A percentile compares a stretch with the other conserved stretches of the same genome.
Conservation (phyloP, 2,888 invertebrate genomes). For the Pandemis heparana region DNA sequence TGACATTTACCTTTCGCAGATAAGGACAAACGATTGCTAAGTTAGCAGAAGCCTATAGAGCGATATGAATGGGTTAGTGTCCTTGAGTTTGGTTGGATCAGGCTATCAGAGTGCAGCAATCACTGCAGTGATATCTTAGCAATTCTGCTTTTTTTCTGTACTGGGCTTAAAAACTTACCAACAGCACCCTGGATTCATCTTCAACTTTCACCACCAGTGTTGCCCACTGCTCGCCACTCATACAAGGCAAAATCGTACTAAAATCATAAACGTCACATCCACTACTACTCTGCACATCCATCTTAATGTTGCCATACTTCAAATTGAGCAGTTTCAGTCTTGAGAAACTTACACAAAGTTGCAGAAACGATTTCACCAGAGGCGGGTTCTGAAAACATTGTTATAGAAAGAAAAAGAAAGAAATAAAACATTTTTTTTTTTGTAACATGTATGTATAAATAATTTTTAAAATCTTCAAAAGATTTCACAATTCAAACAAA, state of each 20-base stretch:
- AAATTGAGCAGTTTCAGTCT: constrained; percentile 74
- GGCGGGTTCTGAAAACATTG: constrained; percentile 68
- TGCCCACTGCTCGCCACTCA: constrained; percentile 67
- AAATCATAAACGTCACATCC: constrained; percentile 62
- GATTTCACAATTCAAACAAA: too few relatives aligned
- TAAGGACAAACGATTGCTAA: too few relatives aligned
- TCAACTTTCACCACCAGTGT: constrained; percentile 58
- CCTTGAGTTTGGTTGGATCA: too few relatives aligned
- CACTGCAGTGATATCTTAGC: too few relatives aligned
- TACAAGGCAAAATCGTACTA: constrained; percentile 66
- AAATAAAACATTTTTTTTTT: too few relatives aligned
- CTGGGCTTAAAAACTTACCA: constrained; percentile 62
- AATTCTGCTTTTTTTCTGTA: too few relatives aligned
- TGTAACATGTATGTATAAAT: neutral
- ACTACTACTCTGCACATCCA: constrained; percentile 50
- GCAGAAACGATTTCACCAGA: constrained; percentile 64
- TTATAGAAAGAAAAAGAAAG: too few relatives aligned
- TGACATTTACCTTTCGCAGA: too few relatives aligned
- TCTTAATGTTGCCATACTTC: constrained; percentile 71
- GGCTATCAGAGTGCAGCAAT: too few relatives aligned
- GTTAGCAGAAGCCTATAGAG: too few relatives aligned
- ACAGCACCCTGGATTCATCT: constrained; percentile 55
- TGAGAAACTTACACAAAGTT: constrained; percentile 65
- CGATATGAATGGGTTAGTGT: too few relatives aligned
- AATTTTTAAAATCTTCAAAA: neutral